A percentile compares a stretch with the other conserved stretches of the same genome.
phyloP scores from a whole-genome alignment of 2,888 invertebrate species.

The Deroplatys truncata region DNA sequence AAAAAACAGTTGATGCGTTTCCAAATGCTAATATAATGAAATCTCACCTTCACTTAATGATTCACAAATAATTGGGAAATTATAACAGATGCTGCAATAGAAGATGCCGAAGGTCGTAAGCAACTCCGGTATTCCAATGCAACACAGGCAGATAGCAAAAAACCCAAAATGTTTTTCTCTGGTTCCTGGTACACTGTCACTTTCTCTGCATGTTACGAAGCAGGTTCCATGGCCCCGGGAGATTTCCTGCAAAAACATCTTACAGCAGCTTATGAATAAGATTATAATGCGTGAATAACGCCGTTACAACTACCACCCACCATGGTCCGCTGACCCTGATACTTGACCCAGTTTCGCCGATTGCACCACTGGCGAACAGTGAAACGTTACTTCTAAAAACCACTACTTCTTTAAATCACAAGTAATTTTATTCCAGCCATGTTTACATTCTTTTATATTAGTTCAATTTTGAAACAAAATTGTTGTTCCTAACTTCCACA shows the following conservation, averaged over 20 bases:
- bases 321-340: not conserved
- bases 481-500: too few species aligned
- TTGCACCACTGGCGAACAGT: not conserved
- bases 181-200: not conserved
- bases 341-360: not conserved
- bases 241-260: not conserved
- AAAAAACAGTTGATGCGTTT: too few species aligned
- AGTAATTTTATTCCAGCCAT: too few species aligned
- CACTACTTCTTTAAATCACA: too few species aligned
- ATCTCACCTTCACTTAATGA: too few species aligned
- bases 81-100: not conserved
- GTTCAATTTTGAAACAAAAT: too few species aligned
- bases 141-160: not conserved
- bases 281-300: not conserved
- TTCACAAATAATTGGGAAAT: too few species aligned
- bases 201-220: not conserved
- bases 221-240: not conserved
- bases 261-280: not conserved
- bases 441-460: too few species aligned
- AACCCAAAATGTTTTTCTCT: not conserved
- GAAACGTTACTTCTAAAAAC: not conserved
- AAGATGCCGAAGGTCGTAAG: not conserved
- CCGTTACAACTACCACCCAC: not conserved
- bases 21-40: too few species aligned
- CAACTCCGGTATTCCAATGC: not conserved